Evolutionary conservation across 2,113 vertebrate genomes (phyloP).

Genomic region (Amphilophus citrinellus): DNA sequence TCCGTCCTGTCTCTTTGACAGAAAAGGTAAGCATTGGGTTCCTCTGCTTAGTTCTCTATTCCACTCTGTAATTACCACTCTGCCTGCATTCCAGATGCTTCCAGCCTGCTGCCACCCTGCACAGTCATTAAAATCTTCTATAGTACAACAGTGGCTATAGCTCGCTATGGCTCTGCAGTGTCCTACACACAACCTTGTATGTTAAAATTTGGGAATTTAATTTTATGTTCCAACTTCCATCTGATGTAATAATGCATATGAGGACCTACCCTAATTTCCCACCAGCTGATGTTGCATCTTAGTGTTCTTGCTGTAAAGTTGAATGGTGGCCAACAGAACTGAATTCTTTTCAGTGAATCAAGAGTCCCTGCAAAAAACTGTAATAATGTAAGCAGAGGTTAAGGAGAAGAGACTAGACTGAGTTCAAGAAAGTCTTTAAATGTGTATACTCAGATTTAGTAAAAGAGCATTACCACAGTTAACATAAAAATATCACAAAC

Average conservation of each 20-base stretch:
- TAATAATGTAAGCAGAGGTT: not conserved
- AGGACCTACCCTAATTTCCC: not conserved
- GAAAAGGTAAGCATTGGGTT: slow-evolving; percentile 6
- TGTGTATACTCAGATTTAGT: not conserved
- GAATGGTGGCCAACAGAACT: not conserved
- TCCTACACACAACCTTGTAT: slow-evolving; percentile 17
- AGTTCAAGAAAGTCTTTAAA: not conserved
- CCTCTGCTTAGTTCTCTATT: slow-evolving; percentile 29
- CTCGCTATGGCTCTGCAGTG: slow-evolving; percentile 20
- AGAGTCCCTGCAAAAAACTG: not conserved
- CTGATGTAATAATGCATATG: not conserved
- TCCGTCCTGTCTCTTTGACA: not conserved
- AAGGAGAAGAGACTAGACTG: not conserved
- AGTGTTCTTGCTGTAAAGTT: not conserved
- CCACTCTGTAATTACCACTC: slow-evolving; percentile 23
- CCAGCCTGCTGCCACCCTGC: slow-evolving; percentile 29
- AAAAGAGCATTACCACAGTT: not conserved
- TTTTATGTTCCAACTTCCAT: not conserved
- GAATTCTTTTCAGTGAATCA: not conserved
- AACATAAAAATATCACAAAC: not conserved
- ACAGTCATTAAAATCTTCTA: slow-evolving; percentile 34
- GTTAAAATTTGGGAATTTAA: slow-evolving; percentile 14
- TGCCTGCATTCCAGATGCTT: slow-evolving; percentile 25
- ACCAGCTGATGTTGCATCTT: not conserved
- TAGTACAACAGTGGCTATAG: slow-evolving; percentile 7